A percentile compares a stretch with the other conserved stretches of the same genome.
These are phyloP conservation scores for Aphidoletes aphidimyza DNA, from an alignment of 2,888 invertebrate genomes.

Conservation along the genomic window DNA sequence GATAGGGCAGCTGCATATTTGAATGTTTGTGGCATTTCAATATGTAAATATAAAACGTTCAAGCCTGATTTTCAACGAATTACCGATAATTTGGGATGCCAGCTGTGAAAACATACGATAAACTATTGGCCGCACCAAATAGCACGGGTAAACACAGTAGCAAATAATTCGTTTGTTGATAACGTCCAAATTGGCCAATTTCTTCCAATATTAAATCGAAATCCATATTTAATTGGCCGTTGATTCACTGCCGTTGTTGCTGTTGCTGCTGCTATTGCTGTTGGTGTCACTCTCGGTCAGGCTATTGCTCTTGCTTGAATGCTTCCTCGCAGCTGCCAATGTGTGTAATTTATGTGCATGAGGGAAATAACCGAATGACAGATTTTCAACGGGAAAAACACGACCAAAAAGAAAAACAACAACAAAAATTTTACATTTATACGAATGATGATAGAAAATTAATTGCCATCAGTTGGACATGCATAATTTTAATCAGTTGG, in stretches of 20 bases:
- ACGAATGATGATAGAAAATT: background rate
- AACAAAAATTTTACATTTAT: background rate
- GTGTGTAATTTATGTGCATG: too few relatives aligned
- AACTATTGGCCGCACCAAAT: slow-evolving; percentile 72
- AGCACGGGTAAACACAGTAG: slow-evolving; percentile 71
- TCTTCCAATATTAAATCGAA: slow-evolving; percentile 72
- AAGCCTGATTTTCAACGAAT: slow-evolving; percentile 15
- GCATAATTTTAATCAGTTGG: slow-evolving; percentile 27
- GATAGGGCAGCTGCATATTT: too few relatives aligned
- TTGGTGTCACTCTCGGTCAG: background rate
- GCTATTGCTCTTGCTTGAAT: too few relatives aligned
- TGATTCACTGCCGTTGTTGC: background rate
- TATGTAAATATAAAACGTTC: background rate
- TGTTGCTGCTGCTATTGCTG: background rate
- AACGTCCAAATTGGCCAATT: slow-evolving; percentile 72
- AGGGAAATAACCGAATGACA: too few relatives aligned
- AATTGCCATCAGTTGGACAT: slow-evolving; percentile 8
- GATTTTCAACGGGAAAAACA: too few relatives aligned
- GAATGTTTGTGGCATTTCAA: background rate
- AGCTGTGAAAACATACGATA: slow-evolving; percentile 73
- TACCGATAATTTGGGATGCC: slow-evolving; percentile 72
- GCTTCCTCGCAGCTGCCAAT: too few relatives aligned
- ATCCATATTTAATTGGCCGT: slow-evolving; percentile 66
- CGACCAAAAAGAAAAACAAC: background rate
- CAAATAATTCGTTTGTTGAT: slow-evolving; percentile 70